Percentiles rank a stretch among this genome's conserved stretches.
Evolutionary conservation across 2,888 invertebrate genomes (phyloP).

Genomic region (Athrips mouffetella): DNA sequence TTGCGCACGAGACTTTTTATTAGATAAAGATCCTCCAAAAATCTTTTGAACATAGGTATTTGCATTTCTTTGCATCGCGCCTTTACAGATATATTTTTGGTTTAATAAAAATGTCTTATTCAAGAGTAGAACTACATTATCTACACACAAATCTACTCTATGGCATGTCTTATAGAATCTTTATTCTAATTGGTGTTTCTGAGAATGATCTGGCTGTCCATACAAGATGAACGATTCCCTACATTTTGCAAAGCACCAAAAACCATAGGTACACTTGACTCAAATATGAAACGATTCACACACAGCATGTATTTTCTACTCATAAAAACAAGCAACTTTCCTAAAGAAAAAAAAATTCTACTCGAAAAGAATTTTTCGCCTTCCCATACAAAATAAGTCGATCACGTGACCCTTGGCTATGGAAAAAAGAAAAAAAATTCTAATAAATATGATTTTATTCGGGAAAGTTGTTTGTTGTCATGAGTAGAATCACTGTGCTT

Average conservation of each 20-base stretch:
- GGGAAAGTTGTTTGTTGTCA: too few species aligned
- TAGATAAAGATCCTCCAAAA: constrained; percentile 1
- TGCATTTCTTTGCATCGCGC: constrained; percentile 24
- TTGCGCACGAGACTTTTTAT: constrained; percentile 6
- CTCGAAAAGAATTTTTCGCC: too few species aligned
- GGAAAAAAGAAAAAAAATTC: too few species aligned
- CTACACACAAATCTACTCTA: constrained; percentile 21
- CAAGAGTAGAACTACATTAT: constrained; percentile 22
- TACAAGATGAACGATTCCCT: constrained; percentile 2
- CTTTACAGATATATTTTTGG: constrained; percentile 21
- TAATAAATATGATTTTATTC: too few species aligned
- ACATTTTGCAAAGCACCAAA: too few species aligned
- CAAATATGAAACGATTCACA: too few species aligned
- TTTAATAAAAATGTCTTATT: constrained; percentile 27
- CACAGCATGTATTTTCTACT: too few species aligned
- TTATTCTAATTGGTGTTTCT: constrained; percentile 18
- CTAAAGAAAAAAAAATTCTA: too few species aligned
- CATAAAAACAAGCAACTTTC: neutral
- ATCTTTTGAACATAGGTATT: constrained; percentile 10
- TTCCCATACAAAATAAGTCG: too few species aligned
- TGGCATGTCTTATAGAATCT: constrained; percentile 20
- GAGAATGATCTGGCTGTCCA: constrained; percentile 6
- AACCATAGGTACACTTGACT: too few species aligned
- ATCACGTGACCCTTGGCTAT: too few species aligned
- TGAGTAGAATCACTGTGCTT: too few species aligned